Evolutionary conservation across 2,113 vertebrate species (phyloP).

Genomic region (Ophthalmolycus amberensis): DNA sequence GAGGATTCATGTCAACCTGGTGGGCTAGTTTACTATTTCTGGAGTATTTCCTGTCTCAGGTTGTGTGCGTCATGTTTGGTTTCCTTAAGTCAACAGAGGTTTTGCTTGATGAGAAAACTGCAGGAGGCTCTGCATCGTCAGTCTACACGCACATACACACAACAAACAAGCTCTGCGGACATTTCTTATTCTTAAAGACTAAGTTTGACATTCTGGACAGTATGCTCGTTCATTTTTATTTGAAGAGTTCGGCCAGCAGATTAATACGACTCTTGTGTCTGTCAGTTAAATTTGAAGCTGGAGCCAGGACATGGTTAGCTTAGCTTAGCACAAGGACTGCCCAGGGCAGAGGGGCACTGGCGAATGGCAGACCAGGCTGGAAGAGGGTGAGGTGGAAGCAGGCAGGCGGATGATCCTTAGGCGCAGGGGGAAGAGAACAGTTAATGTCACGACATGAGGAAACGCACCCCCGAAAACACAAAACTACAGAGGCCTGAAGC

Average conservation of each 20-base stretch:
- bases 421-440: neutral
- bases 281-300: neutral
- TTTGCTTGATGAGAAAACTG: constrained; percentile 37
- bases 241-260: neutral
- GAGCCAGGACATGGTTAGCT: neutral
- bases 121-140: neutral
- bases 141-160: constrained; percentile 1
- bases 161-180: neutral
- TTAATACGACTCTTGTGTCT: neutral
- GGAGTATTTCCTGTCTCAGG: constrained; percentile 33
- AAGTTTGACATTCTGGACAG: neutral
- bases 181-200: neutral
- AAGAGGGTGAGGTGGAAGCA: neutral
- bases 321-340: neutral
- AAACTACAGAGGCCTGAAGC: neutral
- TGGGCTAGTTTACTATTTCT: constrained; percentile 24
- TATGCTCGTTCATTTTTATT: neutral
- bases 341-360: neutral
- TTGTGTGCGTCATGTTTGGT: constrained; percentile 25
- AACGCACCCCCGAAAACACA: neutral
- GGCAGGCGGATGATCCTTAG: neutral
- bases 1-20: constrained; percentile 25
- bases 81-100: constrained; percentile 40
- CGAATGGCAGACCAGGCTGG: neutral
- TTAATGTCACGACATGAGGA: neutral